A percentile compares a stretch with the other conserved stretches of the same genome.
These are phyloP conservation scores for Tenrec ecaudatus DNA, from an alignment of 2,113 vertebrate species.

Conservation along the genomic window DNA sequence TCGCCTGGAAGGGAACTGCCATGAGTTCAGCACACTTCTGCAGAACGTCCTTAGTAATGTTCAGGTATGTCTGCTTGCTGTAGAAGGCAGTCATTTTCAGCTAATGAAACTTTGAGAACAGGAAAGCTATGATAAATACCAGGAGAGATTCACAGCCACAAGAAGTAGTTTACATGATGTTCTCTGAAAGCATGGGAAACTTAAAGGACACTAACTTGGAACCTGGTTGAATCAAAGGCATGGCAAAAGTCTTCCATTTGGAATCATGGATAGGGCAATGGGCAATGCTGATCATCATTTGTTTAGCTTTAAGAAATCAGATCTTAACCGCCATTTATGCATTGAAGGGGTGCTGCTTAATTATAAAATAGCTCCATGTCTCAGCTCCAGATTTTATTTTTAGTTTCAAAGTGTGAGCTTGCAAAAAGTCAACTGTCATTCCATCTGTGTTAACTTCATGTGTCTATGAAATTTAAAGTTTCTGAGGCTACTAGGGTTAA, in stretches of 20 bases:
- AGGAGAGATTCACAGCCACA: constrained; percentile 98
- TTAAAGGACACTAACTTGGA: constrained; percentile 46
- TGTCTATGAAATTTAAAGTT: constrained; percentile 67
- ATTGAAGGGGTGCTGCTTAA: constrained; percentile 47
- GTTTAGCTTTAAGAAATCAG: constrained; percentile 58
- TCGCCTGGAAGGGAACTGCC: constrained; percentile 97
- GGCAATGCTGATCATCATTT: constrained; percentile 37
- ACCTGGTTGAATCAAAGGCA: constrained; percentile 53
- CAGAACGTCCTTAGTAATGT: constrained; percentile 93
- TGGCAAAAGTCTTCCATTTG: constrained; percentile 40
- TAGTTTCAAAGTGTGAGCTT: constrained; percentile 53
- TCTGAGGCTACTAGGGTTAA: constrained; percentile 55
- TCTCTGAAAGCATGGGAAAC: constrained; percentile 56
- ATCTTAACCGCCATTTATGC: constrained; percentile 62
- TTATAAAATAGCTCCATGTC: constrained; percentile 53
- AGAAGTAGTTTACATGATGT: constrained; percentile 97
- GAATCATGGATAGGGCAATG: constrained; percentile 21
- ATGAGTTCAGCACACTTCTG: constrained; percentile 95
- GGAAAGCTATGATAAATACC: constrained; percentile 98
- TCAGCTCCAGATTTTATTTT: constrained; percentile 53
- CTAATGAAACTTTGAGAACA: constrained; percentile 95
- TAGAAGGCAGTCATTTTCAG: constrained; percentile 98
- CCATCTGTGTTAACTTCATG: constrained; percentile 64
- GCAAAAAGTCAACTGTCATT: constrained; percentile 65
- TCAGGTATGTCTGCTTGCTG: constrained; percentile 95